Percentiles rank a stretch among this genome's conserved stretches.
Conservation (phyloP, 2,113 vertebrate species). For the Bubo bubo region DNA sequence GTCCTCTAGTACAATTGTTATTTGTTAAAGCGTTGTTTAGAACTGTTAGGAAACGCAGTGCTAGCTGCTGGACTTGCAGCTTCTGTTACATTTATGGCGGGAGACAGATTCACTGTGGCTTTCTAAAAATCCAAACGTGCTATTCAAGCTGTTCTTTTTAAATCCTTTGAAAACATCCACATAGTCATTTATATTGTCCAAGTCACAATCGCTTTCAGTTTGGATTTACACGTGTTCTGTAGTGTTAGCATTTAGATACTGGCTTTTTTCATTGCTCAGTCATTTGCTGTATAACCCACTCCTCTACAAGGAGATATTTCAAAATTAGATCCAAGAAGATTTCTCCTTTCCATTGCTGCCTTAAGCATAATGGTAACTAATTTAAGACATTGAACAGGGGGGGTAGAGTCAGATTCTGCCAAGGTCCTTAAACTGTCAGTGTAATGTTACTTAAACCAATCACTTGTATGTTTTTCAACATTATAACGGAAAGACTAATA, state of each 20-base stretch:
- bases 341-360: neutral
- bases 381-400: neutral
- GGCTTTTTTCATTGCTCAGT: neutral
- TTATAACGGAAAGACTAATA: neutral
- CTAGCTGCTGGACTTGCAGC: neutral
- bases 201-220: neutral
- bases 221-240: neutral
- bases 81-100: neutral
- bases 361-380: neutral
- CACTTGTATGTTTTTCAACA: neutral
- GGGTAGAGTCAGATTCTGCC: neutral
- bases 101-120: neutral
- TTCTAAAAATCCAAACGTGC: neutral
- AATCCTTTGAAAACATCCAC: neutral
- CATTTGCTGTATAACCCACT: neutral
- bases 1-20: fast-evolving
- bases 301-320: neutral
- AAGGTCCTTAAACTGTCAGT: neutral
- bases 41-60: neutral
- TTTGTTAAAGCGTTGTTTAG: neutral
- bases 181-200: neutral
- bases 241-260: neutral
- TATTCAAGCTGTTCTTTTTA: neutral
- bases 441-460: neutral
- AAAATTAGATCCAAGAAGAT: neutral